Percentiles rank a stretch among this genome's conserved stretches.
These are phyloP conservation scores for Gephyroberyx darwinii DNA, from an alignment of 2,797 vertebrate species.

Conservation along the genomic window DNA sequence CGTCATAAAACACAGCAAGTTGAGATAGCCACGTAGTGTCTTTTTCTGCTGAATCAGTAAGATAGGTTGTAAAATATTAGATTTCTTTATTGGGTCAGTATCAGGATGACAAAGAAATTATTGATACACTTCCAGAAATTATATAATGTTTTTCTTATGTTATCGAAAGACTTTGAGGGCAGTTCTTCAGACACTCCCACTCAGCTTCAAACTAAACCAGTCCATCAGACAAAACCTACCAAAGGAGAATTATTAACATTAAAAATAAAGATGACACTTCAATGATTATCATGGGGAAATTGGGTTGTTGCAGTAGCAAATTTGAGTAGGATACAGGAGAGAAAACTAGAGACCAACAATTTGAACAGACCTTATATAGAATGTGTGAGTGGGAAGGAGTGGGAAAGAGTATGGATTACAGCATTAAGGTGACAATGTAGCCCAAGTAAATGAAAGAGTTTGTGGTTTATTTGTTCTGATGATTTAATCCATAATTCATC, in stretches of 20 bases:
- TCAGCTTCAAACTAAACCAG: constrained; percentile 1
- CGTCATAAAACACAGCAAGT: constrained; percentile 66
- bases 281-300: too few relatives aligned
- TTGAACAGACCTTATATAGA: too few relatives aligned
- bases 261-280: not conserved
- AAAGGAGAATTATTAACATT: not conserved
- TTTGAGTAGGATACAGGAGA: too few relatives aligned
- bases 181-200: not conserved
- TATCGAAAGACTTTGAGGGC: not conserved
- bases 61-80: constrained; percentile 9
- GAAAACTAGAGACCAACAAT: too few relatives aligned
- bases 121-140: not conserved
- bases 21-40: not conserved
- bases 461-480: too few relatives aligned
- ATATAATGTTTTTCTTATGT: not conserved
- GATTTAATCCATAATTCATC: too few relatives aligned
- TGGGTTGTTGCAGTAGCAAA: too few relatives aligned
- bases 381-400: too few relatives aligned
- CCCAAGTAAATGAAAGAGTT: too few relatives aligned
- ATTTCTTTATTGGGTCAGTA: not conserved
- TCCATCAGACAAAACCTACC: not conserved
- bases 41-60: not conserved
- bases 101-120: not conserved
- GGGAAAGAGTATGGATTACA: too few relatives aligned
- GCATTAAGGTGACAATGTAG: too few relatives aligned